Conservation (phyloP, 2,797 vertebrate genomes). For the Notolepis coatsorum region DNA sequence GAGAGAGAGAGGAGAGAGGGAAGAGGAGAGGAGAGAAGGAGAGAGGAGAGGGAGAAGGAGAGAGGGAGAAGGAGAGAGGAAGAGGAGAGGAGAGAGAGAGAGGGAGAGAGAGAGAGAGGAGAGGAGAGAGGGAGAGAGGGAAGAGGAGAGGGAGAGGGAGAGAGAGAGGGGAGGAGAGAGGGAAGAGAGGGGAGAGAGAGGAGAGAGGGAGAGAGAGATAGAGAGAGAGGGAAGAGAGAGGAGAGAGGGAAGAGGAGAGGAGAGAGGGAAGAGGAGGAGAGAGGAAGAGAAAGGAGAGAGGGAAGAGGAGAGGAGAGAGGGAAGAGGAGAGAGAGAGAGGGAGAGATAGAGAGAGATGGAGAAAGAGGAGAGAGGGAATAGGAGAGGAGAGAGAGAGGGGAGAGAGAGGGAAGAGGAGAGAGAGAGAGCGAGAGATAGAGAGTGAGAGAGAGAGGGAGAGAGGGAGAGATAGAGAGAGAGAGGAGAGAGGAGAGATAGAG, state of each 20-base stretch:
- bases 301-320: slow-evolving; percentile 47
- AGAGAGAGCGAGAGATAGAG: slow-evolving; percentile 36
- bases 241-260: slow-evolving; percentile 12
- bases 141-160: slow-evolving; percentile 44
- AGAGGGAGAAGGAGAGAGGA: slow-evolving; percentile 27
- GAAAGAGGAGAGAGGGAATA: too few relatives aligned
- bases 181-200: too few relatives aligned
- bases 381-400: slow-evolving; percentile 46
- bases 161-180: slow-evolving; percentile 28
- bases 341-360: slow-evolving; percentile 37
- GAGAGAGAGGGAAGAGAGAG: slow-evolving; percentile 54
- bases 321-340: slow-evolving; percentile 12
- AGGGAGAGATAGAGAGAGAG: slow-evolving; percentile 9
- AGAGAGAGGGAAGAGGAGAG: slow-evolving; percentile 15
- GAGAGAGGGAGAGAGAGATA: slow-evolving; percentile 9
- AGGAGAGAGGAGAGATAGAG: slow-evolving; percentile 28
- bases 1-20: background rate
- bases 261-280: slow-evolving; percentile 39
- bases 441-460: slow-evolving; percentile 46
- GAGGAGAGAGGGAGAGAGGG: too few relatives aligned
- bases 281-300: background rate
- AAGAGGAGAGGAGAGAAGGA: too few relatives aligned
- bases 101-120: slow-evolving; percentile 14
- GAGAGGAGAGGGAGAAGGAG: slow-evolving; percentile 44
- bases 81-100: slow-evolving; percentile 46